A percentile compares a stretch with the other conserved stretches of the same genome.
Conservation (phyloP, 53 echinoderm and acorn worm genomes). For the Arbacia lixula region DNA sequence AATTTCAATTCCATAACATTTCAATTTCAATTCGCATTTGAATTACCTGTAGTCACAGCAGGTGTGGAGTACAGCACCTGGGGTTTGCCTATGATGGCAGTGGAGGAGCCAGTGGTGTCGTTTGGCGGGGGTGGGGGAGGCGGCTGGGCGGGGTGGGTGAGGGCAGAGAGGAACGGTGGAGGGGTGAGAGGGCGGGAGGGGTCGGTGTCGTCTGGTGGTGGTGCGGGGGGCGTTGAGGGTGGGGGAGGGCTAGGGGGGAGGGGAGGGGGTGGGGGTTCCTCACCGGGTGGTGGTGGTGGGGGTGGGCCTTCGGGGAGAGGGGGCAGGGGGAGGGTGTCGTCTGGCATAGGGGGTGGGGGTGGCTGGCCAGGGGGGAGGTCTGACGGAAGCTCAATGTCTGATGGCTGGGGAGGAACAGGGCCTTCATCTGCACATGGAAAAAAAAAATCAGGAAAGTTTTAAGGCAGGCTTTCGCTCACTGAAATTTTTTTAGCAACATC, state of each 20-base stretch:
- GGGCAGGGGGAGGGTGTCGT: slow-evolving; percentile 72
- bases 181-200: slow-evolving; percentile 71
- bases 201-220: slow-evolving; percentile 45
- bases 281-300: slow-evolving; percentile 83
- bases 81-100: slow-evolving; percentile 79
- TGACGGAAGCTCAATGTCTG: slow-evolving; percentile 39
- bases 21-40: no score
- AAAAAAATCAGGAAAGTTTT: not conserved
- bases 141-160: slow-evolving; percentile 10
- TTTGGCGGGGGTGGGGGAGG: slow-evolving; percentile 50
- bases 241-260: slow-evolving; percentile 82
- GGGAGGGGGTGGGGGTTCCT: slow-evolving; percentile 78
- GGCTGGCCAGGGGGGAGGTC: slow-evolving; percentile 42
- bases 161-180: slow-evolving; percentile 64
- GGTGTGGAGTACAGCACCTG: slow-evolving; percentile 67
- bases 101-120: not conserved
- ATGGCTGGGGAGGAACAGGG: not conserved
- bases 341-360: slow-evolving; percentile 57
- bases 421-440: not conserved
- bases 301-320: slow-evolving; percentile 88
- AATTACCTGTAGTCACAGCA: slow-evolving; percentile 27
- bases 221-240: slow-evolving; percentile 63
- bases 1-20: no score
- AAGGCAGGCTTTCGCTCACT: not conserved
- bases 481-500: not conserved